Conservation (phyloP, 2,888 invertebrate species). For the Gordius sp. region DNA sequence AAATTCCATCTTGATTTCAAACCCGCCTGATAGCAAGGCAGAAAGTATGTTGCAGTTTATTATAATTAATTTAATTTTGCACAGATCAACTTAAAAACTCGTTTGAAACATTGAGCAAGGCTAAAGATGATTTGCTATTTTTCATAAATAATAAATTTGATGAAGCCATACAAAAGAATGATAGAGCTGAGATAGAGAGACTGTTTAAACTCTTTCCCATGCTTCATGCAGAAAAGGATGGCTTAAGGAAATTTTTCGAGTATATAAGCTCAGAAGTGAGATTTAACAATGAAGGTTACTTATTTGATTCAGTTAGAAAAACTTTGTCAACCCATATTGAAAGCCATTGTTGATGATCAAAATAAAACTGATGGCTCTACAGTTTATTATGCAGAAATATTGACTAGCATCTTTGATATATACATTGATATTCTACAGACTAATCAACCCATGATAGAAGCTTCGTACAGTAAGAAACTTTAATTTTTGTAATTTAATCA, state of each 20-base stretch:
- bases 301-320: slow-evolving; percentile 3
- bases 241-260: neutral
- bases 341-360: no score
- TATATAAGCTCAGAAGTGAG: neutral
- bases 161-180: neutral
- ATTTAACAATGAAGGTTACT: neutral
- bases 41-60: neutral
- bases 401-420: neutral
- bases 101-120: neutral
- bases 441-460: neutral
- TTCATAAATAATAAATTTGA: slow-evolving; percentile 9
- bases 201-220: neutral
- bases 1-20: neutral
- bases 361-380: no score
- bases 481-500: neutral
- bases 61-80: neutral
- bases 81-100: slow-evolving; percentile 7
- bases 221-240: neutral
- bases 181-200: slow-evolving; percentile 12
- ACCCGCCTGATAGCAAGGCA: neutral
- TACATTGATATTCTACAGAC: neutral
- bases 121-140: neutral
- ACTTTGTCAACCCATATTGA: neutral
- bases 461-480: slow-evolving; percentile 5
- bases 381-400: no score